These are phyloP conservation scores for Hipposideros larvatus DNA, from an alignment of 2,797 vertebrate species.

Conservation along the genomic window DNA sequence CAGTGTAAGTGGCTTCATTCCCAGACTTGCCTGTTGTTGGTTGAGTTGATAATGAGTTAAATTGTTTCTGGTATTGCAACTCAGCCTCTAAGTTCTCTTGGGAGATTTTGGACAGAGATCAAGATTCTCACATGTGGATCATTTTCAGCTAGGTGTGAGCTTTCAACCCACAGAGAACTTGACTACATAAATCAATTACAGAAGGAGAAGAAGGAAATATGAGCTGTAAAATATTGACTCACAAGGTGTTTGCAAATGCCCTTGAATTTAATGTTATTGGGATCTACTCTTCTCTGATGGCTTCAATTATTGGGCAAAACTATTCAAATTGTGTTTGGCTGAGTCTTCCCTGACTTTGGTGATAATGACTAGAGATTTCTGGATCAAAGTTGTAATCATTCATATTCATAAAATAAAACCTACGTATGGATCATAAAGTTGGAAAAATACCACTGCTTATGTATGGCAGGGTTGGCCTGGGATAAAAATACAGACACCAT, in stretches of 20 bases:
- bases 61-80: slow-evolving; percentile 4
- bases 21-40: not conserved
- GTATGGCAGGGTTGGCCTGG: not conserved
- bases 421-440: not conserved
- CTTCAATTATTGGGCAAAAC: not conserved
- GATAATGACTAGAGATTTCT: slow-evolving; percentile 14
- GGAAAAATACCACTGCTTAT: not conserved
- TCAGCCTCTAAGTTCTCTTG: slow-evolving; percentile 17
- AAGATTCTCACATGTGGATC: not conserved
- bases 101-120: not conserved
- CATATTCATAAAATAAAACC: slow-evolving; percentile 1
- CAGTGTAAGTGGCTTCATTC: not conserved
- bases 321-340: not conserved
- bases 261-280: slow-evolving; percentile 2
- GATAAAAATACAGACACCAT: slow-evolving; percentile 17
- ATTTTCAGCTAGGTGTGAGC: slow-evolving; percentile 21
- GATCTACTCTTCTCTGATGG: not conserved
- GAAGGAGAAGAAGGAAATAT: not conserved
- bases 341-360: not conserved
- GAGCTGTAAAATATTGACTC: slow-evolving; percentile 32
- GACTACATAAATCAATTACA: slow-evolving; percentile 25
- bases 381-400: slow-evolving; percentile 17
- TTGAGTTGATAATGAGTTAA: slow-evolving; percentile 13
- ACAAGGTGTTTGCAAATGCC: not conserved
- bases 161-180: slow-evolving; percentile 44